These are phyloP conservation scores for Epinotia nisella DNA, from an alignment of 2,888 invertebrate species.

Conservation along the genomic window DNA sequence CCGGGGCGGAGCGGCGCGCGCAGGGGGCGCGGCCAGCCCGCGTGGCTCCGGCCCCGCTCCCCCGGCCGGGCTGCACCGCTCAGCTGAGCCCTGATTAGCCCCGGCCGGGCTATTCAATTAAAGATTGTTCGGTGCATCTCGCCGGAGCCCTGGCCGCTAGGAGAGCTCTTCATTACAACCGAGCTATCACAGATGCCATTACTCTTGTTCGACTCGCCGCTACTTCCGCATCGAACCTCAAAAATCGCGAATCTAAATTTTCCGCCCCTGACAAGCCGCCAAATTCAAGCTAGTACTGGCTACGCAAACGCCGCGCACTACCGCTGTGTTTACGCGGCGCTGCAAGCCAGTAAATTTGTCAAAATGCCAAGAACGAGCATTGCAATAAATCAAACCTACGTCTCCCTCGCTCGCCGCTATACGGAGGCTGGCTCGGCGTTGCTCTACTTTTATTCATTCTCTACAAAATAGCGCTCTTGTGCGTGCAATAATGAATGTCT, in stretches of 20 bases:
- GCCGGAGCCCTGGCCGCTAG: slow-evolving; percentile 59
- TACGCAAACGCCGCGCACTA: slow-evolving; percentile 20
- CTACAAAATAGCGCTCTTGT: slow-evolving; percentile 20
- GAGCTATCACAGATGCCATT: slow-evolving; percentile 66
- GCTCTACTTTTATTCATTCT: slow-evolving; percentile 35
- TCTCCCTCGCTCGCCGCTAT: slow-evolving; percentile 28
- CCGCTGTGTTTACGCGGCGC: slow-evolving; percentile 26
- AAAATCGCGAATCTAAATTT: slow-evolving; percentile 25
- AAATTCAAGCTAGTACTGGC: slow-evolving; percentile 10
- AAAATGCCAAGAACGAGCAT: slow-evolving; percentile 42
- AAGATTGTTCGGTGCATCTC: slow-evolving; percentile 79
- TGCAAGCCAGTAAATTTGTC: slow-evolving; percentile 44
- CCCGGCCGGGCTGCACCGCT: slow-evolving; percentile 70
- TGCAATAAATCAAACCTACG: slow-evolving; percentile 43
- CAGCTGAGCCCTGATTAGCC: slow-evolving; percentile 84
- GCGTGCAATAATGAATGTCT: slow-evolving; percentile 18
- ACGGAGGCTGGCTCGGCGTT: slow-evolving; percentile 27
- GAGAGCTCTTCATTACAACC: slow-evolving; percentile 74
- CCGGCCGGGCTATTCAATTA: slow-evolving; percentile 83
- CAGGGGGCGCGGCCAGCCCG: slow-evolving; percentile 86
- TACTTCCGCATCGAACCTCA: slow-evolving; percentile 50
- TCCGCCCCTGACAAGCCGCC: slow-evolving; percentile 3
- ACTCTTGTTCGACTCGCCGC: slow-evolving; percentile 64
- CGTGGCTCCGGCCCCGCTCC: slow-evolving; percentile 81
- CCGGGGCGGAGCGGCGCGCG: slow-evolving; percentile 85